Evolutionary conservation across 2,113 vertebrate species (phyloP).

Genomic region (Pristiophorus japonicus): DNA sequence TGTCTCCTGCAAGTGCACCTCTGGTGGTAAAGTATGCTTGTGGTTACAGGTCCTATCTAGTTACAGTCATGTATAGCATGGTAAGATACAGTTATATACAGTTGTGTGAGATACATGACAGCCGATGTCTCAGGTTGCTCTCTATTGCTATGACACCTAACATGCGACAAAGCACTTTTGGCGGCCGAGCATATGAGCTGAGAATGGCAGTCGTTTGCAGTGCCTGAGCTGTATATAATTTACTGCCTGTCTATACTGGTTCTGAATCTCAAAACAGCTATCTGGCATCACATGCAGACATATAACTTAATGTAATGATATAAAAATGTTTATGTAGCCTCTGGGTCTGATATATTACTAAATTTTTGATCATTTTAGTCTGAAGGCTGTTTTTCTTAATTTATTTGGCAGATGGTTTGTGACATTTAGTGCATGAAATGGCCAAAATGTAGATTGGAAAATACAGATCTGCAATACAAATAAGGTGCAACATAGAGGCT

Average conservation of each 20-base stretch:
- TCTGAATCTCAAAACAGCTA: background rate
- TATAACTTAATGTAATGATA: background rate
- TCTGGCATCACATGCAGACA: background rate
- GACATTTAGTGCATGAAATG: background rate
- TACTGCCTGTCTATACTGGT: background rate
- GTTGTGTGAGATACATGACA: too few relatives aligned
- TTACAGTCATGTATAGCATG: too few relatives aligned
- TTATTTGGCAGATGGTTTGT: slow-evolving; percentile 2
- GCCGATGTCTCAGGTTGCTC: background rate
- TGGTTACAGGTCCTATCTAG: too few relatives aligned
- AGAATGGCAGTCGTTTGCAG: background rate
- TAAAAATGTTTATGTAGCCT: background rate
- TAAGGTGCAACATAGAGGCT: background rate
- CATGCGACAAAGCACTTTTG: background rate
- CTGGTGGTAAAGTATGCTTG: too few relatives aligned
- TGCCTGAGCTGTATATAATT: background rate
- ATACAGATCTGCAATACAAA: background rate
- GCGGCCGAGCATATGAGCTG: background rate
- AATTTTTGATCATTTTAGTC: background rate
- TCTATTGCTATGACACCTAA: background rate
- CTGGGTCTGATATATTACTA: background rate
- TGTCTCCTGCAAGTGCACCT: too few relatives aligned
- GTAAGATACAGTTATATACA: too few relatives aligned
- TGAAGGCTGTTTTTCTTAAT: background rate
- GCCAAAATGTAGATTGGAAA: background rate